A percentile compares a stretch with the other conserved stretches of the same genome.
These are phyloP conservation scores for Apamea sordens DNA, from an alignment of 2,888 invertebrate genomes.

Conservation along the genomic window DNA sequence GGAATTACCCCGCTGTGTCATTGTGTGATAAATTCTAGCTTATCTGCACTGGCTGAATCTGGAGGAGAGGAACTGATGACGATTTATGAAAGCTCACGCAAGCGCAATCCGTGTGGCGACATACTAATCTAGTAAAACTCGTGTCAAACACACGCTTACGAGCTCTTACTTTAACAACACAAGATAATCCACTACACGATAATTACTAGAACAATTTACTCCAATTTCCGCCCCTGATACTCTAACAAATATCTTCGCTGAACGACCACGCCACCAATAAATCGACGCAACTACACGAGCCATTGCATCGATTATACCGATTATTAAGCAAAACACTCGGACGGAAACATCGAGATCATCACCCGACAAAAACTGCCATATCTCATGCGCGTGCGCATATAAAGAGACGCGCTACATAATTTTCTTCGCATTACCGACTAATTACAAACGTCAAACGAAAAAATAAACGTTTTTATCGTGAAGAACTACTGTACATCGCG, in stretches of 20 bases:
- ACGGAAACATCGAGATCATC: slow-evolving; percentile 83
- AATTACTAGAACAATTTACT: slow-evolving; percentile 19
- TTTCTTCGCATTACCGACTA: slow-evolving; percentile 82
- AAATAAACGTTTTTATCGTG: slow-evolving; percentile 59
- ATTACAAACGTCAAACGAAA: slow-evolving; percentile 75
- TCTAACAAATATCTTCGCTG: slow-evolving; percentile 32
- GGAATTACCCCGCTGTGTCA: not conserved
- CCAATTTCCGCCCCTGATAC: slow-evolving; percentile 28
- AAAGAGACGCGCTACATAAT: slow-evolving; percentile 74
- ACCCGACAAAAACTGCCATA: slow-evolving; percentile 74
- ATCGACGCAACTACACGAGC: slow-evolving; percentile 75
- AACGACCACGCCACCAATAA: slow-evolving; percentile 69
- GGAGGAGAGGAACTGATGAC: not conserved
- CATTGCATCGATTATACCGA: slow-evolving; percentile 81
- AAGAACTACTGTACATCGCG: slow-evolving; percentile 56
- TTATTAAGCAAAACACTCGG: slow-evolving; percentile 81
- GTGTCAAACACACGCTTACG: not conserved
- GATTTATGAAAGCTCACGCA: not conserved
- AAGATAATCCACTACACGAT: slow-evolving; percentile 7
- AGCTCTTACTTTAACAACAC: slow-evolving; percentile 20
- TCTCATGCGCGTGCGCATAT: slow-evolving; percentile 76
- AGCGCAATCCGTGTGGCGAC: not conserved
- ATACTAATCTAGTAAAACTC: not conserved
- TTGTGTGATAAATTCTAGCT: not conserved
- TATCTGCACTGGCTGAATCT: not conserved